Base-by-base conservation (phyloP, 2,113 vertebrate genomes). In the Phrynocephalus versicolor region DNA sequence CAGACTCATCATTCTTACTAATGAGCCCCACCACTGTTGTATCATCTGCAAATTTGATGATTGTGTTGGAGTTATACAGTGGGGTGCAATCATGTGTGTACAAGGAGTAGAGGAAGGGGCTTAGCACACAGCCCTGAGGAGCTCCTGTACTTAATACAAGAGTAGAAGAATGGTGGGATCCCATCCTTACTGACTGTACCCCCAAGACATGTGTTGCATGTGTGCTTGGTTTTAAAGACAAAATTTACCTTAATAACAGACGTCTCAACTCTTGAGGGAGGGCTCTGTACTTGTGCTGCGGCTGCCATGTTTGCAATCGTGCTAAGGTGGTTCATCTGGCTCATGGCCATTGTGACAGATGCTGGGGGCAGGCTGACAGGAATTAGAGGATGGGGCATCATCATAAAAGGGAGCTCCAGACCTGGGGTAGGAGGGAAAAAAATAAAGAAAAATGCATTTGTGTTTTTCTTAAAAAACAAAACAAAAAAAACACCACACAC, bases 321-420 rank as follows among this genome's bases (percentile, higher is more conserved):
- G 94, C 97, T 99, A 94, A 99, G 98, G 93, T 99, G 99, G 95
- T 99, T 99, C 99, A 99, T 99, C 96, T 99, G 99, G 96, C 98
- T 99, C 98, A 99, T 99, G 4, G 99, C 99, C 99, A 99, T 99
- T 23, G 98, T 99, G 95, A 99, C 99, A 90, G 99, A 99, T 84
- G 99, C 99, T 94, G 98, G 98, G 96, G 99, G 99, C 97, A 99
- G 97, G 96, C 98, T 99, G 96, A 99, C 99, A 0, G 99, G 99
- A 95, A 99, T 99, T 94, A 99, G 96, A 0, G 98, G 99, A 93
- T 99, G 99, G 91, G 99, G 98, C 99, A 99, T 99, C 99, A 99
- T 99, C 99, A 99, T 99, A 94, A 99, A 99, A 92, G 99, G 99
- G 93, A 99, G 98, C 94, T 99, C 99, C 97, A 99, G 93, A 92